These are phyloP conservation scores for Pristionchus maxplancki DNA, from an alignment of 2,888 invertebrate genomes.

Conservation along the genomic window DNA sequence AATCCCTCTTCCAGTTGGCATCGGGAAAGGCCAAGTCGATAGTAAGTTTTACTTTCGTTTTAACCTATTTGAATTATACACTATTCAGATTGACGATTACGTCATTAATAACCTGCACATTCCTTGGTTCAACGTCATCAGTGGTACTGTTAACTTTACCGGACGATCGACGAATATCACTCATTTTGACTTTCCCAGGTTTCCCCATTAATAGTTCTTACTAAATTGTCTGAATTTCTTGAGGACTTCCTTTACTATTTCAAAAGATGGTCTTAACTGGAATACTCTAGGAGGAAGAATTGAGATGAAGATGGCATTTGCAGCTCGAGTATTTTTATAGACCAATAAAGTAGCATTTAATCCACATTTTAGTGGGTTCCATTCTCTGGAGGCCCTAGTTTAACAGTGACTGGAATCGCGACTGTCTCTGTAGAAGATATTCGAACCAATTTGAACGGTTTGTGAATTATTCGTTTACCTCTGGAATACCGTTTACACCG, in stretches of 20 bases:
- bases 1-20: constrained; percentile 20
- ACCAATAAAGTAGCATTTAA: background rate
- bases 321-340: background rate
- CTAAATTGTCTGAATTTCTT: background rate
- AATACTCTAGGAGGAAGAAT: background rate
- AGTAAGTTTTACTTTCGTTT: background rate
- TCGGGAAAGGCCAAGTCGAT: background rate
- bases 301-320: constrained; percentile 4
- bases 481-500: background rate
- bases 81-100: background rate
- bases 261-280: background rate
- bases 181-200: constrained; percentile 15
- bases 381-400: background rate
- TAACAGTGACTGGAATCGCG: background rate
- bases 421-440: background rate
- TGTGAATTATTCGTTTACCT: background rate
- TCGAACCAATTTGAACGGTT: background rate
- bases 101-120: background rate
- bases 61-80: background rate
- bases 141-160: background rate
- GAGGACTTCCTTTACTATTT: background rate
- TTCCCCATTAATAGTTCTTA: too few species aligned
- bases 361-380: background rate
- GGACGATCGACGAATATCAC: background rate
- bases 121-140: background rate